Evolutionary conservation across 2,113 vertebrate species (phyloP).

Genomic region (Oreochromis tanganicae): DNA sequence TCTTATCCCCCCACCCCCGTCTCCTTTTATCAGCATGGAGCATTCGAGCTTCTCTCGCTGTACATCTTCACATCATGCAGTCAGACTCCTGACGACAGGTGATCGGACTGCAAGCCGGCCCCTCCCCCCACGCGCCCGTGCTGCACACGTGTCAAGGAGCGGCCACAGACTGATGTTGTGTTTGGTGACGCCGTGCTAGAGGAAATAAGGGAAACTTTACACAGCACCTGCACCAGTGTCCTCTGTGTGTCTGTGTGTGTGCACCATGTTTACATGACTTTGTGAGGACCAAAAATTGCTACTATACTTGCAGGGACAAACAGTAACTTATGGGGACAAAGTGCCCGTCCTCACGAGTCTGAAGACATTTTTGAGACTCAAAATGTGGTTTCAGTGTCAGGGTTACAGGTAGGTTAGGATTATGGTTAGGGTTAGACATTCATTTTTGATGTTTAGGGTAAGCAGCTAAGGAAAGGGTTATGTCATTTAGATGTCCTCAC

Average conservation of each 20-base stretch:
- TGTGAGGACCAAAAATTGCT: background rate
- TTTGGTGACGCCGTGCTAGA: background rate
- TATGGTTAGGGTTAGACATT: background rate
- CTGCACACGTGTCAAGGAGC: background rate
- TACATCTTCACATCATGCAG: conserved; percentile 19
- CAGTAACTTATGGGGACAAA: background rate
- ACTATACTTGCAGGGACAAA: background rate
- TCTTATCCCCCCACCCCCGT: conserved; percentile 42
- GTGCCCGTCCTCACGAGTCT: background rate
- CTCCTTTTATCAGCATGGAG: conserved; percentile 16
- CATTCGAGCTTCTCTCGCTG: background rate
- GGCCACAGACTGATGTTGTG: background rate
- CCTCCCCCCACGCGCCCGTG: background rate
- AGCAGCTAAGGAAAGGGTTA: background rate
- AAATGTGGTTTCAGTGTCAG: background rate
- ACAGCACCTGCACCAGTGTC: background rate
- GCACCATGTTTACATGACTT: background rate
- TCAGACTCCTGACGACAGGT: conserved; percentile 26
- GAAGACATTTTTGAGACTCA: background rate
- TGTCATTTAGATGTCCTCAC: background rate
- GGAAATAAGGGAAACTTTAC: conserved; percentile 22
- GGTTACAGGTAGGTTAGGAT: background rate
- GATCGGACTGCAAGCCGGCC: background rate
- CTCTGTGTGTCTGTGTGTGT: background rate
- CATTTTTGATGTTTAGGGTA: background rate